These are phyloP conservation scores for Yponomeuta sedellus DNA, from an alignment of 2,888 invertebrate genomes.

Conservation along the genomic window DNA sequence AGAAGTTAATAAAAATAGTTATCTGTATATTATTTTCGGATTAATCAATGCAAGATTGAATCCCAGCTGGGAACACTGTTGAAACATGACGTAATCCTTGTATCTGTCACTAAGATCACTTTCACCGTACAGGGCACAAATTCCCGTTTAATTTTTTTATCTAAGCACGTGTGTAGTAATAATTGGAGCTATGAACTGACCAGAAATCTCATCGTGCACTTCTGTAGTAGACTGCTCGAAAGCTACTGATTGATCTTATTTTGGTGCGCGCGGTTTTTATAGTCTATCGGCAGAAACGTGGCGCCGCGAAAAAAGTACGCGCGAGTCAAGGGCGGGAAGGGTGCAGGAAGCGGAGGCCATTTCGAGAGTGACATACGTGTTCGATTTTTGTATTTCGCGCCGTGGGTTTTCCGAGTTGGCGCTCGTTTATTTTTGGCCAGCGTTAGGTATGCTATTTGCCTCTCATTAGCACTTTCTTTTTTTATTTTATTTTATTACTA, in stretches of 20 bases:
- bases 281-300: slow-evolving; percentile 53
- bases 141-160: neutral
- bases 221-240: slow-evolving; percentile 73
- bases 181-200: slow-evolving; percentile 42
- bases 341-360: slow-evolving; percentile 62
- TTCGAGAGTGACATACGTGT: slow-evolving; percentile 29
- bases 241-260: slow-evolving; percentile 72
- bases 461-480: too few relatives aligned
- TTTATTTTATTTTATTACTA: too few relatives aligned
- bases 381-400: slow-evolving; percentile 4
- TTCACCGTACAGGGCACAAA: neutral
- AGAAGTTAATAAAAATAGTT: too few relatives aligned
- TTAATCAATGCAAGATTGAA: neutral
- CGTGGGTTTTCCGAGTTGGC: neutral
- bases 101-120: neutral
- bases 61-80: neutral
- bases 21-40: too few relatives aligned
- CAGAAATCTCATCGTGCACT: slow-evolving; percentile 75
- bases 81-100: neutral
- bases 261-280: slow-evolving; percentile 60
- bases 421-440: too few relatives aligned
- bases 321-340: slow-evolving; percentile 70
- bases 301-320: slow-evolving; percentile 62
- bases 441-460: too few relatives aligned
- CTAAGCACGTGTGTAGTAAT: neutral